Conservation (phyloP, 2,113 vertebrate species). For the Cnemophilus loriae region DNA sequence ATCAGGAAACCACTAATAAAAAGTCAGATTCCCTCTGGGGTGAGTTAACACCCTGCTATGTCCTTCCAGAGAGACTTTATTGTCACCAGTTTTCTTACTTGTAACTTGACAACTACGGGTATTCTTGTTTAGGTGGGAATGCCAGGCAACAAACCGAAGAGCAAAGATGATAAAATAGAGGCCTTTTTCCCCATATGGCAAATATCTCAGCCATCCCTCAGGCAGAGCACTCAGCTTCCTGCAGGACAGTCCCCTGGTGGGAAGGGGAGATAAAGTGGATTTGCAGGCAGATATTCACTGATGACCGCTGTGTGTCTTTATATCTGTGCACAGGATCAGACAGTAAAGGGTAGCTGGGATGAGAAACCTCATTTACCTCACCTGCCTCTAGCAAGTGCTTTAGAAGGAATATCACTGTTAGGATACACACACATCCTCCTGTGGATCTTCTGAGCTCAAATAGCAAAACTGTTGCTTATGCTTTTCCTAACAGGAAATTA, state of each 20-base stretch:
- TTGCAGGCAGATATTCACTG: too few species aligned
- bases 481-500: background rate
- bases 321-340: background rate
- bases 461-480: background rate
- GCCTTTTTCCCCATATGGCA: background rate
- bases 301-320: too few species aligned
- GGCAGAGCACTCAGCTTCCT: too few species aligned
- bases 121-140: background rate
- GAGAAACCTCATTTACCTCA: background rate
- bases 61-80: background rate
- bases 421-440: background rate
- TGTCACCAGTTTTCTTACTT: background rate
- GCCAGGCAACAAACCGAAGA: background rate
- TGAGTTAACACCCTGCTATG: background rate
- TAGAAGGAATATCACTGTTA: background rate
- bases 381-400: background rate
- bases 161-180: background rate
- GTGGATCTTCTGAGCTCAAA: background rate
- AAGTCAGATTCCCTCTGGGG: background rate
- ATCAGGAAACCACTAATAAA: background rate
- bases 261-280: too few species aligned
- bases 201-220: too few species aligned
- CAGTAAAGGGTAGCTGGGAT: background rate
- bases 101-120: background rate
- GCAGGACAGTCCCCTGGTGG: too few species aligned